These are phyloP conservation scores for Zoanthus solanderi DNA, from an alignment of 92 coral and sea anemone genomes.

Conservation along the genomic window DNA sequence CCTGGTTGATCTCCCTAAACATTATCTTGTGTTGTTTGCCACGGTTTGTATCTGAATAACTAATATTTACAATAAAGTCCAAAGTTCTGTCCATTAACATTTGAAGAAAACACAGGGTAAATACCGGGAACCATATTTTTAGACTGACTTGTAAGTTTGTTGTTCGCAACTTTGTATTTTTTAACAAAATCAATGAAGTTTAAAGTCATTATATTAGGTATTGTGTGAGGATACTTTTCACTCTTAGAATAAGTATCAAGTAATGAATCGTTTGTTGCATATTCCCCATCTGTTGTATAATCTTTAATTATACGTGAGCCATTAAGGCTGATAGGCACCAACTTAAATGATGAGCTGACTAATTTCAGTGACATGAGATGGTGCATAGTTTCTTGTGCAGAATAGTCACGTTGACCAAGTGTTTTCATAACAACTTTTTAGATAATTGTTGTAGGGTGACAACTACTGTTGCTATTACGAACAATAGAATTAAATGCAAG, in stretches of 20 bases:
- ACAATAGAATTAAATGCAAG: too few species aligned
- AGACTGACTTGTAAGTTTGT: constrained; percentile 57
- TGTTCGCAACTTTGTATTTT: constrained; percentile 56
- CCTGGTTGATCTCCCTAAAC: constrained; percentile 54
- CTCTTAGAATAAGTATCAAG: constrained; percentile 63
- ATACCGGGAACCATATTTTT: constrained; percentile 45
- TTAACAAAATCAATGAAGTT: constrained; percentile 57
- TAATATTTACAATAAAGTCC: constrained; percentile 61
- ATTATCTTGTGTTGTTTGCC: constrained; percentile 64
- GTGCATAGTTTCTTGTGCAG: constrained; percentile 69
- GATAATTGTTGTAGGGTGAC: constrained; percentile 20
- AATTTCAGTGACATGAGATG: constrained; percentile 54
- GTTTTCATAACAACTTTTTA: constrained; percentile 63
- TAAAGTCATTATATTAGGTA: constrained; percentile 53
- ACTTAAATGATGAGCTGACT: constrained; percentile 61
- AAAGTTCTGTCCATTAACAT: constrained; percentile 50
- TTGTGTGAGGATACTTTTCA: constrained; percentile 28
- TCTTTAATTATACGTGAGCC: constrained; percentile 59
- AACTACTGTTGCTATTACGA: too few species aligned
- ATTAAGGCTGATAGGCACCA: constrained; percentile 64
- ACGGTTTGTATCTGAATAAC: constrained; percentile 58
- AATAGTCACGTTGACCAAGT: constrained; percentile 64
- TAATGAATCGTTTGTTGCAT: constrained; percentile 53
- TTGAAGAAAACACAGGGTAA: constrained; percentile 61
- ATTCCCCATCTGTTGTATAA: constrained; percentile 36